A percentile compares a stretch with the other conserved stretches of the same genome.
Evolutionary conservation across 2,113 vertebrate genomes (phyloP).

Genomic region (Crotalus horridus): DNA sequence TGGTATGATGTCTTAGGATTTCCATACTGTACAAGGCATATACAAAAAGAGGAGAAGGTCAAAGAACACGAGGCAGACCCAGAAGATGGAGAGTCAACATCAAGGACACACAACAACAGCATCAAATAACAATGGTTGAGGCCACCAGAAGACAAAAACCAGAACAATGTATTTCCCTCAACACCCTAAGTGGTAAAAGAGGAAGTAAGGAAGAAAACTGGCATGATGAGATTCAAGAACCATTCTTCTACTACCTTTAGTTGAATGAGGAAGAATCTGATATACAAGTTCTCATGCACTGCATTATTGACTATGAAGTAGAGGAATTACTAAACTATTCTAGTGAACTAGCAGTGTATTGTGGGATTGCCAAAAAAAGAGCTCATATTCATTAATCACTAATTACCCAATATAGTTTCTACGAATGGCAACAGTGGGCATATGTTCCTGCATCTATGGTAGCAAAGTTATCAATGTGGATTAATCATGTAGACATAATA

Average conservation of each 20-base stretch:
- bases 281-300: background rate
- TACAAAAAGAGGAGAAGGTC: too few relatives aligned
- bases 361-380: background rate
- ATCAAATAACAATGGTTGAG: too few relatives aligned
- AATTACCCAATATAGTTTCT: background rate
- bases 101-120: too few relatives aligned
- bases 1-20: too few relatives aligned
- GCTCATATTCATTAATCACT: background rate
- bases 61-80: too few relatives aligned
- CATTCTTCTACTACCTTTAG: background rate
- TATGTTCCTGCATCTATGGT: background rate
- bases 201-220: too few relatives aligned
- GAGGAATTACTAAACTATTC: background rate
- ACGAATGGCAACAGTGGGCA: background rate
- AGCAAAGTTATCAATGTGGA: constrained; percentile 10
- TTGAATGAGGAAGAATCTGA: background rate
- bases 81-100: too few relatives aligned
- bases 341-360: background rate
- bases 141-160: too few relatives aligned
- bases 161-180: too few relatives aligned
- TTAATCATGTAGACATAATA: constrained; percentile 4
- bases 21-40: too few relatives aligned
- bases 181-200: too few relatives aligned
- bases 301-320: background rate
- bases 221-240: background rate